Conservation (phyloP, 23 tunicate genomes). For the Ciona savignyi region DNA sequence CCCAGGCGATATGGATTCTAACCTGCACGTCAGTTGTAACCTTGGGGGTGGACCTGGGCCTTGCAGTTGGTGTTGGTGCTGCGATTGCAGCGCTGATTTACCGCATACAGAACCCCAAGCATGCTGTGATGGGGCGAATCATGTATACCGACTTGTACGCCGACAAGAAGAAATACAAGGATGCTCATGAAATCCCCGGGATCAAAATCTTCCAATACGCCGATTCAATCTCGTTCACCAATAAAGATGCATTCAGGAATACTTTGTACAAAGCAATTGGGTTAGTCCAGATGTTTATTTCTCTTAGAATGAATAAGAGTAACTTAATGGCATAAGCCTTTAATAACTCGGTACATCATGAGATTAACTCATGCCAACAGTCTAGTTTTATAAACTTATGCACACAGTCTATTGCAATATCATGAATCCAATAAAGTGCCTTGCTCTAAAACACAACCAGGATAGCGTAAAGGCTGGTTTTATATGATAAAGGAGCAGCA, state of each 20-base stretch:
- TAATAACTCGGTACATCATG: too few relatives aligned
- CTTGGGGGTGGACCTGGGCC: slow-evolving; percentile 83
- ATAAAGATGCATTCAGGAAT: slow-evolving; percentile 82
- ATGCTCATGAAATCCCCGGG: slow-evolving; percentile 54
- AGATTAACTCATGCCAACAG: too few relatives aligned
- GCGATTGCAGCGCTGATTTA: slow-evolving; percentile 64
- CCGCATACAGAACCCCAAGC: slow-evolving; percentile 84
- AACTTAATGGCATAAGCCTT: not conserved
- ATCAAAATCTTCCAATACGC: slow-evolving; percentile 80
- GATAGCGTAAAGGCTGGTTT: too few relatives aligned
- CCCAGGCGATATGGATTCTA: slow-evolving; percentile 75
- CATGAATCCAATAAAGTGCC: too few relatives aligned
- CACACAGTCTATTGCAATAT: too few relatives aligned
- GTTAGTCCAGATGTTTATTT: slow-evolving; percentile 9
- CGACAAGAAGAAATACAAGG: slow-evolving; percentile 58
- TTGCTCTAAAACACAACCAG: too few relatives aligned
- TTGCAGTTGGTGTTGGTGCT: slow-evolving; percentile 68
- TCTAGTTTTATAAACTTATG: too few relatives aligned
- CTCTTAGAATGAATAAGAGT: too few relatives aligned
- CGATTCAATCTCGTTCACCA: slow-evolving; percentile 86
- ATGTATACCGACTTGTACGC: slow-evolving; percentile 82
- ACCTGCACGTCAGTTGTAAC: slow-evolving; percentile 70
- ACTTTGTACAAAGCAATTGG: slow-evolving; percentile 57
- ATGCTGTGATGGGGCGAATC: slow-evolving; percentile 74
- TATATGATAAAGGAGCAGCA: too few relatives aligned